phyloP scores from a whole-genome alignment of 2,888 invertebrate species.

The Ectemnius continuus region DNA sequence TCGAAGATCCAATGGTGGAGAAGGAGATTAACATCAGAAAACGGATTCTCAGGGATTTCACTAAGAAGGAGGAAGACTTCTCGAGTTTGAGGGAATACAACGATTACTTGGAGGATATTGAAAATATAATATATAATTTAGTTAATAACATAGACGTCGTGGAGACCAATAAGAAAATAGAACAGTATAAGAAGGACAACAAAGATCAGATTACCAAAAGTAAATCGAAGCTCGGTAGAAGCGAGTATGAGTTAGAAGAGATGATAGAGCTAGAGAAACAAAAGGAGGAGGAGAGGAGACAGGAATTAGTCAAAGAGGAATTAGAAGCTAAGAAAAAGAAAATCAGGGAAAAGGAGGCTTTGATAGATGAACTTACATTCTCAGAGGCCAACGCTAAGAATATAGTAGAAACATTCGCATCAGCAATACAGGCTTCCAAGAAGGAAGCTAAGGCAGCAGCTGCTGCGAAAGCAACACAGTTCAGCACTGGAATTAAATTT shows the following conservation, averaged over 20 bases:
- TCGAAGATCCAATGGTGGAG: slow-evolving; percentile 97
- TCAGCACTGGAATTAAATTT: slow-evolving; percentile 93
- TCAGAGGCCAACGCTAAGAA: slow-evolving; percentile 93
- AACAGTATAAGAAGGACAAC: slow-evolving; percentile 94
- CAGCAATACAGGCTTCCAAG: slow-evolving; percentile 84
- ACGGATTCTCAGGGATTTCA: slow-evolving; percentile 92
- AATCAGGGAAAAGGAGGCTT: slow-evolving; percentile 91
- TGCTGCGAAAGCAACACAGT: slow-evolving; percentile 83
- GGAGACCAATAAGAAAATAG: slow-evolving; percentile 92
- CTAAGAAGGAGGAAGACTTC: slow-evolving; percentile 98
- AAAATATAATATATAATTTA: slow-evolving; percentile 93
- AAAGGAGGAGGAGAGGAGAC: slow-evolving; percentile 85
- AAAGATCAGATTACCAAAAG: slow-evolving; percentile 90
- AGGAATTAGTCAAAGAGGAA: slow-evolving; percentile 82
- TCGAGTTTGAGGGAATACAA: slow-evolving; percentile 90
- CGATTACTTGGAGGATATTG: slow-evolving; percentile 97
- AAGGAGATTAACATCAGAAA: slow-evolving; percentile 98
- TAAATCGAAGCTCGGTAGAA: slow-evolving; percentile 86
- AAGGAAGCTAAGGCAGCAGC: slow-evolving; percentile 80
- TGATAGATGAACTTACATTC: slow-evolving; percentile 97
- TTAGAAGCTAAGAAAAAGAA: slow-evolving; percentile 88
- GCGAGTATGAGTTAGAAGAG: slow-evolving; percentile 92
- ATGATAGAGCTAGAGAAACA: slow-evolving; percentile 89
- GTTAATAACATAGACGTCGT: slow-evolving; percentile 93
- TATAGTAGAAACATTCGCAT: slow-evolving; percentile 90